Percentiles rank a stretch among this genome's conserved stretches.
These are phyloP conservation scores for Lutraria lutraria DNA, from an alignment of 2,888 invertebrate species.

Conservation along the genomic window DNA sequence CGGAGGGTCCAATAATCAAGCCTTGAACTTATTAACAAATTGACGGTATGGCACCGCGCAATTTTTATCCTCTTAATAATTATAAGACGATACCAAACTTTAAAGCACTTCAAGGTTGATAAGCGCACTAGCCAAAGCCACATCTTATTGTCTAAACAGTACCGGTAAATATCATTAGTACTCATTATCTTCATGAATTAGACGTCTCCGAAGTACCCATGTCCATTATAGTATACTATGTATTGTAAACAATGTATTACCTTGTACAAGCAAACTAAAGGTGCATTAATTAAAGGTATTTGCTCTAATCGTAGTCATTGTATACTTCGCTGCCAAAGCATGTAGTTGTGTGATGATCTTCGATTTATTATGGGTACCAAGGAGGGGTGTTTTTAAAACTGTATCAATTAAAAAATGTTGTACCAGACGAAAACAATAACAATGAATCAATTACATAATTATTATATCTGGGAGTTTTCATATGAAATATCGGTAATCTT, in stretches of 20 bases:
- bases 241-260: constrained; percentile 28
- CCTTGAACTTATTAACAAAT: too few species aligned
- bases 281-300: neutral
- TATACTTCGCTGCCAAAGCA: neutral
- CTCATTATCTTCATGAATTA: neutral
- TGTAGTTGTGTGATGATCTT: neutral
- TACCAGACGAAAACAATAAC: neutral
- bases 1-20: too few species aligned
- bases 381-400: too few species aligned
- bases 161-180: constrained; percentile 21
- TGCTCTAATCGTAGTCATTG: neutral
- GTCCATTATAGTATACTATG: constrained; percentile 18
- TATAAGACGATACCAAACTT: too few species aligned
- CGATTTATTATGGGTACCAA: neutral
- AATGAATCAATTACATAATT: too few species aligned
- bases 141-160: constrained; percentile 20
- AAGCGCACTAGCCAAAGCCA: neutral
- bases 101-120: too few species aligned
- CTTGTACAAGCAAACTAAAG: neutral
- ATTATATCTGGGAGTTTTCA: neutral
- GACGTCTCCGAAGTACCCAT: neutral
- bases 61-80: too few species aligned
- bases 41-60: too few species aligned
- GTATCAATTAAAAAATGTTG: neutral
- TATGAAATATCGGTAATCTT: neutral